phyloP scores from a whole-genome alignment of 2,888 invertebrate species.

The Apantesis nais region DNA sequence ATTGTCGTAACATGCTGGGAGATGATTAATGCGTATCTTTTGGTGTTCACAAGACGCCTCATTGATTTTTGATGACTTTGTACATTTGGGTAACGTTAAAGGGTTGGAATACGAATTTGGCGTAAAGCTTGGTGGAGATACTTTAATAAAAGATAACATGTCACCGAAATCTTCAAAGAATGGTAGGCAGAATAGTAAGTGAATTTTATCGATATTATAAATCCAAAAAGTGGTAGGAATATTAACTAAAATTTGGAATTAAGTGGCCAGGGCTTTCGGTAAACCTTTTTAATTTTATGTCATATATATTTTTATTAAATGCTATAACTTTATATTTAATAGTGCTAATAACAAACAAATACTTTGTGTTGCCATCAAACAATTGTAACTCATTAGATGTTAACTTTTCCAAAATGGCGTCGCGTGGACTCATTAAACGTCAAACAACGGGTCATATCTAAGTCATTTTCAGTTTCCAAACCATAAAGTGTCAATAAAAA shows the following conservation, averaged over 20 bases:
- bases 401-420: slow-evolving; percentile 51
- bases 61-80: slow-evolving; percentile 70
- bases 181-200: background rate
- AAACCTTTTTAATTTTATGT: background rate
- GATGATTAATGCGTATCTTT: slow-evolving; percentile 77
- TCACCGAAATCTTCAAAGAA: background rate
- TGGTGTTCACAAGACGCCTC: slow-evolving; percentile 62
- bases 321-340: background rate
- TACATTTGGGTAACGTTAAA: slow-evolving; percentile 42
- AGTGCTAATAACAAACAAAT: background rate
- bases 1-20: slow-evolving; percentile 64
- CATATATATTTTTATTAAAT: background rate
- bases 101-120: slow-evolving; percentile 30
- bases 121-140: background rate
- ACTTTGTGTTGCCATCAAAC: slow-evolving; percentile 11
- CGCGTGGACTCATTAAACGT: slow-evolving; percentile 56
- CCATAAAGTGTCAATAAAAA: slow-evolving; percentile 84
- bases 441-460: slow-evolving; percentile 71
- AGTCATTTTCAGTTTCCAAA: slow-evolving; percentile 80
- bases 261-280: background rate
- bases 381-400: slow-evolving; percentile 31
- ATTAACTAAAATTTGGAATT: background rate
- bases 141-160: slow-evolving; percentile 3
- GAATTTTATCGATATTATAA: background rate
- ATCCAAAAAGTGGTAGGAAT: background rate